Evolutionary conservation across 2,113 vertebrate genomes (phyloP).

Genomic region (Lucifuga dentata): DNA sequence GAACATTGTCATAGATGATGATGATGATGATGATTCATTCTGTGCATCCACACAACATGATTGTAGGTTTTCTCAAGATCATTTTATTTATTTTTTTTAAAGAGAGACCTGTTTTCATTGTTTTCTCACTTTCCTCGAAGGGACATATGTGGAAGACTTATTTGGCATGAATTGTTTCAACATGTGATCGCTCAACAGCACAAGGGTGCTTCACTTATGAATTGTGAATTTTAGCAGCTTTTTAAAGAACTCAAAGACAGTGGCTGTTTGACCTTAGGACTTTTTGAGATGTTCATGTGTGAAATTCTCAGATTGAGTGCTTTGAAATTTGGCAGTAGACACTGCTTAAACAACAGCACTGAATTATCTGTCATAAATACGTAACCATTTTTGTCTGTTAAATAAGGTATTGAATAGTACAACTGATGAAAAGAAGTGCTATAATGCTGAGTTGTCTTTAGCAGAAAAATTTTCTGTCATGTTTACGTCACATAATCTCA

Average conservation of each 20-base stretch:
- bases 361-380: slow-evolving; percentile 28
- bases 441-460: not conserved
- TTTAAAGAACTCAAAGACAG: slow-evolving; percentile 58
- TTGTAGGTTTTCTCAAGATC: slow-evolving; percentile 49
- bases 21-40: slow-evolving; percentile 50
- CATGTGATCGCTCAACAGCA: slow-evolving; percentile 53
- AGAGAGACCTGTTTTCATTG: slow-evolving; percentile 42
- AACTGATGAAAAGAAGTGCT: not conserved
- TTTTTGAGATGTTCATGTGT: slow-evolving; percentile 67
- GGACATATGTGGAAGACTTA: slow-evolving; percentile 20
- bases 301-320: slow-evolving; percentile 35
- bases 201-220: slow-evolving; percentile 22
- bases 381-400: slow-evolving; percentile 7
- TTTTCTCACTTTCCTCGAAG: slow-evolving; percentile 42
- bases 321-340: slow-evolving; percentile 29
- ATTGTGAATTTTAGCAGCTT: slow-evolving; percentile 49
- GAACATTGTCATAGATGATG: slow-evolving; percentile 24
- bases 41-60: slow-evolving; percentile 41
- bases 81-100: slow-evolving; percentile 65
- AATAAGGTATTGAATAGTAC: slow-evolving; percentile 1
- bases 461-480: not conserved
- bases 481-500: not conserved
- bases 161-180: slow-evolving; percentile 56
- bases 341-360: slow-evolving; percentile 2
- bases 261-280: slow-evolving; percentile 64